A percentile compares a stretch with the other conserved stretches of the same genome.
Evolutionary conservation across 2,888 invertebrate genomes (phyloP).

Genomic region (Ectemnius cavifrons): DNA sequence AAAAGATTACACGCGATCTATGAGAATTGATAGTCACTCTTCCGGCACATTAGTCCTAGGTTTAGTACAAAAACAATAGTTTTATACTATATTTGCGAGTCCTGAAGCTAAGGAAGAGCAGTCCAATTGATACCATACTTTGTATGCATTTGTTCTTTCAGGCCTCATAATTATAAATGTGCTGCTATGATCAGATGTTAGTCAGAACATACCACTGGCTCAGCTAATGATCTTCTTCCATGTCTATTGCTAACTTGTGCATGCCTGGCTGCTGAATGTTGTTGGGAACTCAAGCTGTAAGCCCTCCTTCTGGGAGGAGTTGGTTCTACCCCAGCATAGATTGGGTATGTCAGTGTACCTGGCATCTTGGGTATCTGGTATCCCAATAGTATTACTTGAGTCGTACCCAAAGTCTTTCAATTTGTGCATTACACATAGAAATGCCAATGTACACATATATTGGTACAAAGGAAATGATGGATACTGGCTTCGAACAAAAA

Average conservation of each 20-base stretch:
- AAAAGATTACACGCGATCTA: conserved; percentile 17
- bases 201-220: conserved; percentile 60
- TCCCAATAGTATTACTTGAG: conserved; percentile 17
- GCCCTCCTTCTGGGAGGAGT: conserved; percentile 68
- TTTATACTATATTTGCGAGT: too few species aligned
- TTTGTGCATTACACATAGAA: conserved; percentile 30
- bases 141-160: background rate
- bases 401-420: conserved; percentile 20
- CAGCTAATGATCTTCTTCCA: conserved; percentile 67
- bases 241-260: conserved; percentile 59
- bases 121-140: too few species aligned
- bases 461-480: background rate
- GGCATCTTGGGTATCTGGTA: conserved; percentile 66
- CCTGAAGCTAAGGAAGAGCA: too few species aligned
- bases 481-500: conserved; percentile 1
- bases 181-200: too few species aligned
- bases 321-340: conserved; percentile 73
- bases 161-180: background rate
- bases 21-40: background rate
- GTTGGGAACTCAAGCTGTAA: conserved; percentile 69
- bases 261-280: conserved; percentile 53
- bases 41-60: background rate
- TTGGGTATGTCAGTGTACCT: conserved; percentile 74
- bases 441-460: conserved; percentile 1
- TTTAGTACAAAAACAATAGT: too few species aligned